These are phyloP conservation scores for Himalopsyche japonica DNA, from an alignment of 2,888 invertebrate genomes.

Conservation along the genomic window DNA sequence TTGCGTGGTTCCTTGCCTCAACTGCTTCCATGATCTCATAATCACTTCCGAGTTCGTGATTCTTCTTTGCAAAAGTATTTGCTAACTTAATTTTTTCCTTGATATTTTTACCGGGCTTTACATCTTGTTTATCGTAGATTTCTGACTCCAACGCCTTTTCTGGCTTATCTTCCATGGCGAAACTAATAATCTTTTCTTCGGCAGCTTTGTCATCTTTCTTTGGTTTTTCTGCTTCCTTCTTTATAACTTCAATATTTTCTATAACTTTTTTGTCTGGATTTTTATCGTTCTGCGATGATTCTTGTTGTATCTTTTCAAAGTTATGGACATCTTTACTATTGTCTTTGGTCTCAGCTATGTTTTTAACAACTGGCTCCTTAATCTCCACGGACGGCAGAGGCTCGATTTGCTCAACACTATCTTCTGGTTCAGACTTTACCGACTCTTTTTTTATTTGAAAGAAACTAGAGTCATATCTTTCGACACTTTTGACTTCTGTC, in stretches of 20 bases:
- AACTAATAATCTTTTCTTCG: conserved; percentile 60
- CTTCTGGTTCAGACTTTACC: conserved; percentile 47
- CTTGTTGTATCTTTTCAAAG: conserved; percentile 37
- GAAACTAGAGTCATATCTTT: conserved; percentile 44
- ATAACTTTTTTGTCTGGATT: conserved; percentile 42
- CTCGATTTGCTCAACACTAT: conserved; percentile 43
- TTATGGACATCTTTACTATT: conserved; percentile 28
- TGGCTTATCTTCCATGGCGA: conserved; percentile 56
- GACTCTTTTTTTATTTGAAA: conserved; percentile 49
- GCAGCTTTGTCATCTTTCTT: conserved; percentile 43
- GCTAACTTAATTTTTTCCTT: conserved; percentile 61
- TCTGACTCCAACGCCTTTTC: conserved; percentile 52
- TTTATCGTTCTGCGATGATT: conserved; percentile 43
- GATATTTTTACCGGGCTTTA: conserved; percentile 57
- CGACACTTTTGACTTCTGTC: conserved; percentile 65
- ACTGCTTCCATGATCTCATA: conserved; percentile 66
- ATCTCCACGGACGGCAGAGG: conserved; percentile 50
- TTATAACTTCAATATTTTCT: conserved; percentile 44
- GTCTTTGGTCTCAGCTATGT: conserved; percentile 42
- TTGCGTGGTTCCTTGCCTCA: conserved; percentile 58
- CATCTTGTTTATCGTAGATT: conserved; percentile 41
- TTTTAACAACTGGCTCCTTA: conserved; percentile 50
- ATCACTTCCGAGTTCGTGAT: conserved; percentile 55
- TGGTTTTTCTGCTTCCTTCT: conserved; percentile 48
- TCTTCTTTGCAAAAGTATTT: conserved; percentile 57